These are phyloP conservation scores for Harlomillsia oculata DNA, from an alignment of 1,140 invertebrate species.

Conservation along the genomic window DNA sequence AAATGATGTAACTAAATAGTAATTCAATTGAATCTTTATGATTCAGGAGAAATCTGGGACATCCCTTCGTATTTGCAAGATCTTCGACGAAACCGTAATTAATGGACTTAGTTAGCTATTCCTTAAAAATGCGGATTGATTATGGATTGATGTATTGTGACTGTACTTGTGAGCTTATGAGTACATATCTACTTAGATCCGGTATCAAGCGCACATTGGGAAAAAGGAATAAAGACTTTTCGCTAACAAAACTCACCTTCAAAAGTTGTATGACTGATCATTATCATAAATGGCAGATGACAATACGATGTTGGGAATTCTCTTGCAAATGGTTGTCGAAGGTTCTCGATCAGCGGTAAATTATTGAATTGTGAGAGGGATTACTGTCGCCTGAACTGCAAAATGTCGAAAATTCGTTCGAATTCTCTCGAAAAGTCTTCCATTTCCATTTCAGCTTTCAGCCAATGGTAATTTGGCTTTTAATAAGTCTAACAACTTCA, in stretches of 20 bases:
- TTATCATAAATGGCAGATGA: neutral
- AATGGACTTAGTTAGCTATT: too few relatives aligned
- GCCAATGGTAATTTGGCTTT: slow-evolving; percentile 11
- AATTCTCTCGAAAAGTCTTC: slow-evolving; percentile 19
- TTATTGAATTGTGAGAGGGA: slow-evolving; percentile 6
- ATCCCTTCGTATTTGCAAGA: too few relatives aligned
- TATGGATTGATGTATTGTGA: too few relatives aligned
- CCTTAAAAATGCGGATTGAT: too few relatives aligned
- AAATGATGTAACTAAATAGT: too few relatives aligned
- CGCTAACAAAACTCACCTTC: neutral
- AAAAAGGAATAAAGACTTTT: too few relatives aligned
- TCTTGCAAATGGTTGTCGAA: slow-evolving; percentile 3
- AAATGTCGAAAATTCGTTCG: slow-evolving; percentile 1
- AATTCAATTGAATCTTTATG: too few relatives aligned
- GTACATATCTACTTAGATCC: too few relatives aligned
- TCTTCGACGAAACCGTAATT: too few relatives aligned
- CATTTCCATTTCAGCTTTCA: slow-evolving; percentile 6
- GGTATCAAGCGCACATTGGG: too few relatives aligned
- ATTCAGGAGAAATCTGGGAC: too few relatives aligned
- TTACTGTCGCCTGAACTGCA: neutral
- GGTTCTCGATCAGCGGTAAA: neutral
- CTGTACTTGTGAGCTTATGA: too few relatives aligned
- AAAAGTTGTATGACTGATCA: neutral
- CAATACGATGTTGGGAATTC: neutral
- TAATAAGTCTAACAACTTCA: neutral